Percentiles rank a stretch among this genome's conserved stretches.
Evolutionary conservation across 2,797 vertebrate species (phyloP).

Genomic region (Mus spretus): DNA sequence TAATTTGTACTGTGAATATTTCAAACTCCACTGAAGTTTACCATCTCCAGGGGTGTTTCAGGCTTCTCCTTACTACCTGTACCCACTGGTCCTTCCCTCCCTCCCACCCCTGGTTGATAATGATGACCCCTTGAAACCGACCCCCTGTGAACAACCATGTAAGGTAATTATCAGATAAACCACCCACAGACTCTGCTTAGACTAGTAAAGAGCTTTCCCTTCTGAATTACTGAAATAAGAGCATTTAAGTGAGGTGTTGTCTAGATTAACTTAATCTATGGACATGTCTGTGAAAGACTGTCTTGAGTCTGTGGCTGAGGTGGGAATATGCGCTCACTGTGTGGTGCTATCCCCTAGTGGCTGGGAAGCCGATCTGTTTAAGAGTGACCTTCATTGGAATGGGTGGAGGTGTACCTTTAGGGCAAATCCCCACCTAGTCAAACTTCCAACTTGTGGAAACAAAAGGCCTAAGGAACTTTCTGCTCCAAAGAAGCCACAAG

Average conservation of each 20-base stretch:
- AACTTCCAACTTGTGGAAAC: background rate
- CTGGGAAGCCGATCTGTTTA: background rate
- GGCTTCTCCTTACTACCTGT: background rate
- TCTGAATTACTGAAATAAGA: background rate
- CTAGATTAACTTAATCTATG: background rate
- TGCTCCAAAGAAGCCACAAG: background rate
- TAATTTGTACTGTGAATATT: background rate
- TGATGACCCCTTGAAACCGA: background rate
- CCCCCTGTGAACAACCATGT: background rate
- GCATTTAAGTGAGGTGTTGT: background rate
- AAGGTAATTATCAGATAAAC: background rate
- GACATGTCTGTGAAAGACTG: background rate
- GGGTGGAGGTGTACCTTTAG: background rate
- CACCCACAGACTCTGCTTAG: background rate
- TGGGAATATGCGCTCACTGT: background rate
- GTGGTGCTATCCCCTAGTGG: background rate
- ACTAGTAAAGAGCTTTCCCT: background rate
- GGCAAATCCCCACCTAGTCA: background rate
- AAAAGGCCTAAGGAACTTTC: background rate
- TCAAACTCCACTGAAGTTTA: background rate
- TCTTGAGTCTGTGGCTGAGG: background rate
- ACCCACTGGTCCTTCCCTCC: too few relatives aligned
- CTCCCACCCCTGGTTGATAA: background rate
- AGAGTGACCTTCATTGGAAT: background rate
- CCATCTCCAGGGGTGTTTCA: background rate